Base-by-base conservation (phyloP, 2,888 invertebrate species). In the Perizoma affinitatum region DNA sequence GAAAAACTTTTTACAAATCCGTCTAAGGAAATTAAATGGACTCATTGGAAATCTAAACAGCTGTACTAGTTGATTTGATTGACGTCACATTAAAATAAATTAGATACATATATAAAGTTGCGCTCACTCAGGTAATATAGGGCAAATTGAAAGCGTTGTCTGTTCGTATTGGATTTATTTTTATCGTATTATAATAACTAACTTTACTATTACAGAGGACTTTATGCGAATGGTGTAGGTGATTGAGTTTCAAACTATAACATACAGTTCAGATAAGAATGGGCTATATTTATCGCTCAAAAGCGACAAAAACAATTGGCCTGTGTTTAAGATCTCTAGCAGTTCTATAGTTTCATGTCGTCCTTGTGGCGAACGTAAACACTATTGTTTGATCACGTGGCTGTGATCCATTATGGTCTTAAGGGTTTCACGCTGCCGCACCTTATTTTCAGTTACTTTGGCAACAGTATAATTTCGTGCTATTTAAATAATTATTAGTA, bases 321-420 rank as follows among this genome's bases (percentile, higher is more conserved):
- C 63, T 67, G 65, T 73, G 68, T 74, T 69, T 72, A 77, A 69
- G 63, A 81, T 79, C 76, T 83, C 76, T 81, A 72, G 72, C 80
- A 75, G 76, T 74, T 22, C 22, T 74, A 75, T 79, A 72, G 66
- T 71, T 73, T 79, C 72, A 76, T 70, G 73, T 74, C 73, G 86
- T 87, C 85, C 87, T 88, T 88, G 85, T 78, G 69, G 63, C 71
- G 68, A 87, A 76, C 83, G 83, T 87, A 90, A 89, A 90, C 88
- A 87, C 86, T 80, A 87, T 90, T 89, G 89, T 89, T 88, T 82
- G 74, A 84, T 88, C 88, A 88, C 87, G 87, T 88, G 87, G 86
- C 79, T 75, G 75, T 74, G n/a, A 71, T 75, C 80, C 77, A 87
- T 87, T 86, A 89, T 84, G 78, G 83, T 84, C 81, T 83, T 84